Percentiles rank a stretch among this genome's conserved stretches.
These are phyloP conservation scores for Alauda arvensis DNA, from an alignment of 2,797 vertebrate species.

Conservation along the genomic window DNA sequence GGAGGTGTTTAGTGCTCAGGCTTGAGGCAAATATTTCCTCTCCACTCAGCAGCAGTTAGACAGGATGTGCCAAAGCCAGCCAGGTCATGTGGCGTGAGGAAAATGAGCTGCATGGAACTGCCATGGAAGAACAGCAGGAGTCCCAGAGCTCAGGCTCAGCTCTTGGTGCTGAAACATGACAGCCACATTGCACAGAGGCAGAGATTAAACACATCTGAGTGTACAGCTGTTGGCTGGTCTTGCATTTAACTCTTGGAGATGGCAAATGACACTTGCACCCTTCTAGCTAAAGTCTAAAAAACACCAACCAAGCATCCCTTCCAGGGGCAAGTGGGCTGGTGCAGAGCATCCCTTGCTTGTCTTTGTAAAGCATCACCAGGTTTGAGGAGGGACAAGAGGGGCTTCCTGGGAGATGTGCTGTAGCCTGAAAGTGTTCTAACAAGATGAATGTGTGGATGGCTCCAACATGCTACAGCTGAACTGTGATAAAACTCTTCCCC, in stretches of 20 bases:
- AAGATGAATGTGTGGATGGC: not conserved
- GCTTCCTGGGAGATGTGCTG: not conserved
- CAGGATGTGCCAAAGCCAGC: not conserved
- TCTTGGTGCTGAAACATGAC: not conserved
- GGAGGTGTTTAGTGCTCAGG: conserved; percentile 13
- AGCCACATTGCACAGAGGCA: not conserved
- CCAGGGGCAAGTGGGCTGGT: not conserved
- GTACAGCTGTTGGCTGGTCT: not conserved
- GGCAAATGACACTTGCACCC: not conserved
- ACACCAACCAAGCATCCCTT: not conserved
- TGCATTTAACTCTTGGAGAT: not conserved
- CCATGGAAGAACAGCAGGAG: not conserved
- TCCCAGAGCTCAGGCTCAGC: not conserved
- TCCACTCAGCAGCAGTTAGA: not conserved
- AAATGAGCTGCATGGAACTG: not conserved
- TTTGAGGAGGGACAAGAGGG: not conserved
- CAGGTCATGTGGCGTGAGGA: not conserved
- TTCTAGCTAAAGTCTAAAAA: not conserved
- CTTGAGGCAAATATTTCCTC: conserved; percentile 33
- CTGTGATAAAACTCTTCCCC: not conserved
- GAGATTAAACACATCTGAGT: not conserved
- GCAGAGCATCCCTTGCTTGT: not conserved
- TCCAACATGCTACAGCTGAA: not conserved
- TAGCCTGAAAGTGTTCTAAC: not conserved
- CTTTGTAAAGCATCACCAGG: not conserved